Conservation (phyloP, 2,797 vertebrate species). For the Eulemur coronatus region DNA sequence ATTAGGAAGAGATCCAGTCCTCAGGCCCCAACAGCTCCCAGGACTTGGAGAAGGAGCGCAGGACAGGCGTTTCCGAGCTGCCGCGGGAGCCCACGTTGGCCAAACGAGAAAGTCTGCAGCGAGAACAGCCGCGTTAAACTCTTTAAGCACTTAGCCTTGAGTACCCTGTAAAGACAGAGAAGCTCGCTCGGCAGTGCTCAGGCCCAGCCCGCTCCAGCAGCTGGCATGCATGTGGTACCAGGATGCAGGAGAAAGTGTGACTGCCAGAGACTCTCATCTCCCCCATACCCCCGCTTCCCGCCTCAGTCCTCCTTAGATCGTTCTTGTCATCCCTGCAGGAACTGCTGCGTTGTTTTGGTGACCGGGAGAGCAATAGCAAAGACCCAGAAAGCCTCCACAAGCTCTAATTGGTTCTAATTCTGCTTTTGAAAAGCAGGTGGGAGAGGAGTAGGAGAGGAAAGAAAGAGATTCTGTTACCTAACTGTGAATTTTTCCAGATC, state of each 20-base stretch:
- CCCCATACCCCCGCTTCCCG: not conserved
- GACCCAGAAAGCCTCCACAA: not conserved
- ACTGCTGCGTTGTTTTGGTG: not conserved
- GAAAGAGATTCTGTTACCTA: not conserved
- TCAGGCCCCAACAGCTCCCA: not conserved
- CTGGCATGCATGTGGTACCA: not conserved
- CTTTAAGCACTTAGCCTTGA: not conserved
- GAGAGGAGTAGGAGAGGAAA: not conserved
- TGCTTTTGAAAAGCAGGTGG: not conserved
- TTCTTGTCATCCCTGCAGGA: not conserved
- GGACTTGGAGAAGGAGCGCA: not conserved
- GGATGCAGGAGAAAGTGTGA: not conserved
- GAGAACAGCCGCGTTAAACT: accelerated
- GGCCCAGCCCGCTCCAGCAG: not conserved
- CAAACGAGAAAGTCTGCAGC: accelerated
- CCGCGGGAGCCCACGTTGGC: accelerated
- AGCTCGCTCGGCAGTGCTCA: not conserved
- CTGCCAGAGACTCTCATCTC: not conserved
- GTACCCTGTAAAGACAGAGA: not conserved
- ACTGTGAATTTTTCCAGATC: not conserved
- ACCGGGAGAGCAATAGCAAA: not conserved
- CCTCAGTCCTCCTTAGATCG: not conserved
- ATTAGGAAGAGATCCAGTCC: not conserved
- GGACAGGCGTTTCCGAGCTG: not conserved
- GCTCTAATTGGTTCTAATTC: not conserved